Base-by-base conservation (phyloP, 2,888 invertebrate species). In the Scaeva pyrastri region DNA sequence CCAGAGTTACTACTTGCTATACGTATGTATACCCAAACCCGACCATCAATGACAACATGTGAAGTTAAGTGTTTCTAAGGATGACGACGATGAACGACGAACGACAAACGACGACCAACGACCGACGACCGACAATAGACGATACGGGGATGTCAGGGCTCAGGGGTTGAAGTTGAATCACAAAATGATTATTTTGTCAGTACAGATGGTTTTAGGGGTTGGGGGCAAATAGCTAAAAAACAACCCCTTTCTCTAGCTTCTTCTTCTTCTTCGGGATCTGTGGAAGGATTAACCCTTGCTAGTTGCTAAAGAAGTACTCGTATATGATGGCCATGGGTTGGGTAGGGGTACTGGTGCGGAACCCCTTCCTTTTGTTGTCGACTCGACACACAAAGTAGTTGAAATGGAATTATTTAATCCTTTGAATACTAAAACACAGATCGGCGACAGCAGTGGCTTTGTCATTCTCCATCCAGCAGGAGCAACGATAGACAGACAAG, bases 131-230 rank as follows among this genome's bases (percentile, higher is more conserved):
- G 14, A 23, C 12, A n/a, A n/a, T n/a, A n/a, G 26, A 1, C 31
- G 21, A 52, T 5, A 5, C 50, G 21, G 12, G 23, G 36, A 62
- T 36, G 77, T 71, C 73, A 64, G 82, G 52, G 86, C 73, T 82
- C 31, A 45, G 48, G 19, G 84, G 86, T 73, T 82, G 82, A 82
- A 86, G 86, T 73, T 82, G 82, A 82, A 86, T 86, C 82, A 82
- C 86, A 71, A 86, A 86, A 86, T 82, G 82, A 86, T 86, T 86
- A 86, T 86, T 86, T 86, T 86, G 86, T 86, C 86, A 86, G 82
- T 81, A 86, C 82, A 78, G 77, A 82, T 78, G 82, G 77, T 76
- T 81, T 74, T 52, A 23, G 39, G 68, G 16, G 81, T 21, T 52
- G 43, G 26, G 75, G 43, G 66, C 39, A 72, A 77, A 78, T 56